Base-by-base conservation (phyloP, 2,113 vertebrate genomes). In the Tretioscincus oriximinensis region DNA sequence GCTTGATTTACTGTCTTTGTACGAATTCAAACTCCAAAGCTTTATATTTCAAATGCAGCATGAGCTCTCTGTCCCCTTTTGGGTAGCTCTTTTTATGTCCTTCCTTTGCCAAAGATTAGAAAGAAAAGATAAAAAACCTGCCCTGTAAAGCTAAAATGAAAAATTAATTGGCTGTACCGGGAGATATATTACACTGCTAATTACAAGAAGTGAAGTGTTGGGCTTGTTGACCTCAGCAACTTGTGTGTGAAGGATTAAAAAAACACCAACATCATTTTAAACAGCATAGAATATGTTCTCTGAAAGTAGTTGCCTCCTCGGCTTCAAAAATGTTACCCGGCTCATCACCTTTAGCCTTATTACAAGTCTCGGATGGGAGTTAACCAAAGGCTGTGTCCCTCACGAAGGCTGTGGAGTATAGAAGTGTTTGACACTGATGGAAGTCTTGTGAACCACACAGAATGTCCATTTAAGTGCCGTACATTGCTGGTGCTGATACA, bases 111-210 rank as follows among this genome's bases (percentile, higher is more conserved):
- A 12, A 2, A 74, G 65, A 60, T 87, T 71, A 79, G 24, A 81
- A 64, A 51, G 83, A 85, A 89, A 75, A 77, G 35, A 24, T 83
- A 47, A 85, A 88, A 24, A 65, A 85, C 84, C 2, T 77, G 21
- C n/a, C 71, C 4, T 2, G 61, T 71, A 77, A 71, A 69, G 64
- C 68, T 68, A 84, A 76, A 73, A 10, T 61, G 72, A 82, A 80
- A 88, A 76, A 72, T 84, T 82, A 84, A 80, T 84, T 71, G 64
- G 16, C 73, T 73, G 72, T 92, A 85, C 65, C 60, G 7, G 47
- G 61, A 78, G 1, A 4, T 28, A 9, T 83, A 86, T 83, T 84
- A 58, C 1, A 24, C 60, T 88, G 84, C 65, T 60, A 11, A 22
- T 84, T 72, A 74, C 11, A 22, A 90, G 90, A 47, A 1, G 0